Base-by-base conservation (phyloP, 2,888 invertebrate species). In the Pandemis heparana region DNA sequence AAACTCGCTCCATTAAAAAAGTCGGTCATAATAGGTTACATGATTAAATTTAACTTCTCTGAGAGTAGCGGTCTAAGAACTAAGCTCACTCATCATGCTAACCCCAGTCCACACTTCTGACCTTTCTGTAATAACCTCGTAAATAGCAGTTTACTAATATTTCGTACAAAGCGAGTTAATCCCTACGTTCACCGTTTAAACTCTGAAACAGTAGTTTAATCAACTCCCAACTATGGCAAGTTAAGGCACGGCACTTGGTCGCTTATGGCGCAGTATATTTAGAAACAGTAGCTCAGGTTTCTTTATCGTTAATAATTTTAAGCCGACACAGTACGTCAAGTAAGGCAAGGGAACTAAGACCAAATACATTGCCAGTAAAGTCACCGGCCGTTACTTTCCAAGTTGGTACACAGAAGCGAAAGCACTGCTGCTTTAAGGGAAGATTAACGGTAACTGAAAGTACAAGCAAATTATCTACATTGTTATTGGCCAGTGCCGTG, bases 191-290 rank as follows among this genome's bases (percentile, higher is more conserved):
- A 64, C 68, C 68, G 68, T 73, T 69, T 59, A 64, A 68, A 73
- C 73, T 73, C 59, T 43, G 67, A 69, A 73, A 73, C 73, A 73
- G 63, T 61, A 64, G 73, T 73, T 73, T 73, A 73, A 73, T 73
- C 68, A 73, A 73, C 73, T 73, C 73, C 68, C 48, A 73, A 73
- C 73, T 73, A 73, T 69, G 68, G 73, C 59, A 69, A 68, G 68
- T 69, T 63, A 39, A 64, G 63, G 68, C 73, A 73, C 73, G 68
- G 59, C 73, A 60, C 73, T 66, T 67, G 68, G 72, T 72, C 56
- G 61, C 63, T 46, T 14, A 23, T 10, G 6, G 39, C 56, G 14
- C 68, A 69, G 43, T 38, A 0, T 16, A 32, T 10, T 63, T 9
- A 48, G 12, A 32, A 6, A 14, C 73, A 73, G 73, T 59, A 73